A percentile compares a stretch with the other conserved stretches of the same genome.
Conservation (phyloP, 2,888 invertebrate species). For the Gibbula magus region DNA sequence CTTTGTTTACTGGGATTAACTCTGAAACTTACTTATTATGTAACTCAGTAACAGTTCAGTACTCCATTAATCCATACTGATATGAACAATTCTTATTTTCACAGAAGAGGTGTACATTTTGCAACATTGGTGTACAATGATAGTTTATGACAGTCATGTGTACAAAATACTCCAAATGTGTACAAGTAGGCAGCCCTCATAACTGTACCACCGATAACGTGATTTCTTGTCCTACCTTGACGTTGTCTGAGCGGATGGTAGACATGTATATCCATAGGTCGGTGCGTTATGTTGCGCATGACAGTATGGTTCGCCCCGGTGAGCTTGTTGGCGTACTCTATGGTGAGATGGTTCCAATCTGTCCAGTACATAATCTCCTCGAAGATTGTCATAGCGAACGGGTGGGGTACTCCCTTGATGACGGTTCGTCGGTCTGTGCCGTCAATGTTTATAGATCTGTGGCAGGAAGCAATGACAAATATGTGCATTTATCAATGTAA, state of each 20-base stretch:
- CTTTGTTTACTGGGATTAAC: too few species aligned
- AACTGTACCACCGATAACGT: too few species aligned
- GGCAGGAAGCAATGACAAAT: background rate
- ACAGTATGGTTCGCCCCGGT: conserved; percentile 83
- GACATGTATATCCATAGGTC: conserved; percentile 94
- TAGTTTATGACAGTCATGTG: too few species aligned
- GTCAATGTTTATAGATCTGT: conserved; percentile 83
- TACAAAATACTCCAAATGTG: too few species aligned
- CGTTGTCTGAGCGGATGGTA: conserved; percentile 92
- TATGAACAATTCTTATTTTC: too few species aligned
- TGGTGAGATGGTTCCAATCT: conserved; percentile 97
- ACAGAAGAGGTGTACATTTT: too few species aligned
- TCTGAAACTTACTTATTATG: too few species aligned
- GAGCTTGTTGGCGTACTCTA: conserved; percentile 92
- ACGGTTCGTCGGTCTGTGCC: conserved; percentile 86
- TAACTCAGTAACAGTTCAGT: too few species aligned
- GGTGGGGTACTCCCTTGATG: conserved; percentile 93
- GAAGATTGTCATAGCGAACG: conserved; percentile 78
- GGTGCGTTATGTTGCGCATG: conserved; percentile 92
- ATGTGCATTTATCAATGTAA: too few species aligned
- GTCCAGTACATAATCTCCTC: conserved; percentile 91
- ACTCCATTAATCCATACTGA: too few species aligned
- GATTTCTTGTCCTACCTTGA: conserved; percentile 58
- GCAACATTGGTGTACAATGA: too few species aligned
- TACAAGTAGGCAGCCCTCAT: too few species aligned